Percentiles rank a stretch among this genome's conserved stretches.
These are phyloP conservation scores for Blastomussa wellsi DNA, from an alignment of 92 coral and sea anemone genomes.

Conservation along the genomic window DNA sequence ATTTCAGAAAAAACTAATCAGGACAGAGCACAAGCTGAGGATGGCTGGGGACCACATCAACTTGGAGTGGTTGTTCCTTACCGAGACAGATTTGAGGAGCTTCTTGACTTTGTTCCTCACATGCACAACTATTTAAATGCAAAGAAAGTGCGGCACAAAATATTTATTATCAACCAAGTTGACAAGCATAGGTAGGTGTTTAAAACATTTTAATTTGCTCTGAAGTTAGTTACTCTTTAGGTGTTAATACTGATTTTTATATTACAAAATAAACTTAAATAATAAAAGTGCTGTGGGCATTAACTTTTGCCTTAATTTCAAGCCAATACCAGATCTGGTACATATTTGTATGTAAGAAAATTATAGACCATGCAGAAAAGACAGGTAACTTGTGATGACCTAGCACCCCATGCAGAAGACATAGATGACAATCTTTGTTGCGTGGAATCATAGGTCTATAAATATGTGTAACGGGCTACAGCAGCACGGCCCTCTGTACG, in stretches of 20 bases:
- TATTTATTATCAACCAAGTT: slow-evolving; percentile 88
- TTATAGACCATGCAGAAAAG: too few relatives aligned
- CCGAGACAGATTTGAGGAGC: slow-evolving; percentile 95
- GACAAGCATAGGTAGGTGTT: slow-evolving; percentile 85
- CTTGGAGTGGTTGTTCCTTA: slow-evolving; percentile 95
- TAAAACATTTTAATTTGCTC: background rate
- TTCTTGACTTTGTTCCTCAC: slow-evolving; percentile 93
- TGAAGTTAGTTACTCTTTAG: background rate
- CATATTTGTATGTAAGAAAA: too few relatives aligned
- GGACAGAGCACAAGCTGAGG: slow-evolving; percentile 31
- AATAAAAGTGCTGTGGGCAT: too few relatives aligned
- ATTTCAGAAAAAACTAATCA: background rate
- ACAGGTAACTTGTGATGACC: too few relatives aligned
- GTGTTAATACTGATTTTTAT: background rate
- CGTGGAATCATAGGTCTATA: too few relatives aligned
- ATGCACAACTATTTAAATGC: slow-evolving; percentile 86
- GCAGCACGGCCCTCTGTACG: too few relatives aligned
- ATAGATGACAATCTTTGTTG: too few relatives aligned
- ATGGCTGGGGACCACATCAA: slow-evolving; percentile 83
- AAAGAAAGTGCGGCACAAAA: slow-evolving; percentile 85
- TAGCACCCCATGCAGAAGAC: too few relatives aligned
- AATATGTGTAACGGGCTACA: too few relatives aligned
- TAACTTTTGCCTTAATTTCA: too few relatives aligned
- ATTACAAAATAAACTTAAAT: too few relatives aligned
- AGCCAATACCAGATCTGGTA: too few relatives aligned